Percentiles rank a stretch among this genome's conserved stretches.
These are phyloP conservation scores for Lampris megalopsis DNA, from an alignment of 2,113 vertebrate species.

Conservation along the genomic window DNA sequence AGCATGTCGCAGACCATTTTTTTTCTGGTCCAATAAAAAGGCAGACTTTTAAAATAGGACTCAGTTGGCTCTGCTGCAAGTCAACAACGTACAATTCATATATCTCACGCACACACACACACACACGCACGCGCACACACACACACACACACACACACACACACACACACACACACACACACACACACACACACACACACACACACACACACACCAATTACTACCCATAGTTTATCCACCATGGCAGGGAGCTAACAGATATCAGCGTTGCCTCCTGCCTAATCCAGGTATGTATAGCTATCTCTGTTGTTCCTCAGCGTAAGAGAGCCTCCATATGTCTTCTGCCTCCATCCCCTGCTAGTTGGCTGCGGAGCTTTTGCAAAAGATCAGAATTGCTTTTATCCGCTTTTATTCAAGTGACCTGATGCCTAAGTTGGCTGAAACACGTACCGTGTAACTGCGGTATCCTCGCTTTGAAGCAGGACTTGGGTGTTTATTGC, in stretches of 20 bases:
- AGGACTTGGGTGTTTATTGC: no score
- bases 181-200: not conserved
- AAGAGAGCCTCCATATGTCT: not conserved
- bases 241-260: constrained; percentile 24
- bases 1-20: constrained; percentile 7
- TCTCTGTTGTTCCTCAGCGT: constrained; percentile 38
- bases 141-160: not conserved
- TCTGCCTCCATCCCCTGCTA: not conserved
- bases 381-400: no score
- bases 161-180: not conserved
- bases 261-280: constrained; percentile 30
- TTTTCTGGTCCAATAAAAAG: constrained; percentile 24
- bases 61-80: not conserved
- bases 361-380: no score
- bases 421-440: no score
- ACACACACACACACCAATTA: not conserved
- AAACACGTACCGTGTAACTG: no score
- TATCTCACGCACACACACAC: not conserved
- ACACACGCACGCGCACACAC: not conserved
- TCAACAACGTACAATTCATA: constrained; percentile 9
- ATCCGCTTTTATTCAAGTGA: no score
- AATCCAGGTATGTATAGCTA: constrained; percentile 58
- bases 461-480: no score
- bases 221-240: not conserved
- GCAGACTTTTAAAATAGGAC: not conserved